Evolutionary conservation across 2,888 invertebrate species (phyloP), one percentile per base, ranked within the genome.

Genomic region (Heterodera filipjevi): DNA sequence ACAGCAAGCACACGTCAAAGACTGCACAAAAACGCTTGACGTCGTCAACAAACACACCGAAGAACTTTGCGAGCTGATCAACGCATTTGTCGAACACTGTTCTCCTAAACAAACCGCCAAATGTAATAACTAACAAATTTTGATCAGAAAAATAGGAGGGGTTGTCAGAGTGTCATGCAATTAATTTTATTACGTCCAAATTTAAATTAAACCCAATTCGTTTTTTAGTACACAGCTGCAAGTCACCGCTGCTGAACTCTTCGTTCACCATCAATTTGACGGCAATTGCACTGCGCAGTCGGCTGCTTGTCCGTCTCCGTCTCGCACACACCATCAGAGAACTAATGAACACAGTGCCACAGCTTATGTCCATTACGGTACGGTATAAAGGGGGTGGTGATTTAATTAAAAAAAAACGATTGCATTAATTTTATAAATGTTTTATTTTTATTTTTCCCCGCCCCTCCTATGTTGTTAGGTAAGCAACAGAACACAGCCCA

Each of bases 181-280:
- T n/a, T n/a, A n/a, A n/a, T n/a, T n/a, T n/a, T n/a, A n/a, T n/a
- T n/a, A n/a, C n/a, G n/a, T n/a, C n/a, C n/a, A n/a, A n/a, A n/a
- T n/a, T n/a, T n/a, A n/a, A n/a, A n/a, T n/a, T n/a, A n/a, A n/a
- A n/a, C n/a, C n/a, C n/a, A n/a, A n/a, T n/a, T n/a, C n/a, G n/a
- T 27, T 73, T 81, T 81, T 82, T 32, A 82, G 84, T 85, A 32
- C 73, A 64, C 30, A 59, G 49, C 12, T 35, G 74, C 19, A 77
- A 78, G 6, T 77, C 82, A 19, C 46, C 66, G 22, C 78, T 72
- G 39, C 53, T 83, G 19, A 35, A 66, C 39, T 83, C 83, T 3
- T 71, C 78, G 33, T 83, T 83, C 77, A 75, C 83, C 32, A 81
- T 77, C 33, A 79, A 79, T 8, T 66, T 83, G 27, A 64, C 83